Evolutionary conservation across 1,140 invertebrate species (phyloP).

Genomic region (Panonychus citri): DNA sequence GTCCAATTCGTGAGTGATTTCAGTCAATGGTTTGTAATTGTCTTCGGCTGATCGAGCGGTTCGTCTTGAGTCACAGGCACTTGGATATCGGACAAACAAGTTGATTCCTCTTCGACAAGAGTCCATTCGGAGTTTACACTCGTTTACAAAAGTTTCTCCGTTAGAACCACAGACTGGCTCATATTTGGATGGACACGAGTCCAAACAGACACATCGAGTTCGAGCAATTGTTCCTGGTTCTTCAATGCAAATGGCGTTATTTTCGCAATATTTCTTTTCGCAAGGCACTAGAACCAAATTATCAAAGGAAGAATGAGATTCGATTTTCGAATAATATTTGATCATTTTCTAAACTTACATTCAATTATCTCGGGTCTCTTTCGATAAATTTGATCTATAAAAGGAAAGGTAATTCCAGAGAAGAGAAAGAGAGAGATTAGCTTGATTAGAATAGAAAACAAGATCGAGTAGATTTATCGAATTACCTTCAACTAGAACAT

Average conservation of each 20-base stretch:
- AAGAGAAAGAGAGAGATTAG: too few relatives aligned
- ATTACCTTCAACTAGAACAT: conserved; percentile 11
- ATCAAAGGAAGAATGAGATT: not conserved
- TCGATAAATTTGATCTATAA: conserved; percentile 10
- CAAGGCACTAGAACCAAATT: conserved; percentile 14
- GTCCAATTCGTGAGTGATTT: too few relatives aligned
- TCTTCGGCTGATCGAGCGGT: too few relatives aligned
- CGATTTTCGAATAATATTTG: too few relatives aligned
- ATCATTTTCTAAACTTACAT: too few relatives aligned
- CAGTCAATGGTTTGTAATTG: too few relatives aligned
- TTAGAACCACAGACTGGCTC: conserved; percentile 25
- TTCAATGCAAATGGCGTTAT: conserved; percentile 14
- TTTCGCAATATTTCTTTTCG: conserved; percentile 14
- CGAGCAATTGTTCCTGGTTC: not conserved
- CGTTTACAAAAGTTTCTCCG: conserved; percentile 39
- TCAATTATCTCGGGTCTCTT: conserved; percentile 7
- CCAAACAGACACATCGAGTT: conserved; percentile 15
- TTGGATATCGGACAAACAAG: conserved; percentile 2
- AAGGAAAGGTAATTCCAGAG: not conserved
- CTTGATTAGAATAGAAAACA: not conserved
- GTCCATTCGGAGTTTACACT: conserved; percentile 38
- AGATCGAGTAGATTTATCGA: not conserved
- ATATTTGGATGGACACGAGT: conserved; percentile 12
- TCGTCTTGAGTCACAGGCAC: not conserved
- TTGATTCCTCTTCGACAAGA: conserved; percentile 29